Evolutionary conservation across 2,797 vertebrate species (phyloP).

Genomic region (Podargus strigoides): DNA sequence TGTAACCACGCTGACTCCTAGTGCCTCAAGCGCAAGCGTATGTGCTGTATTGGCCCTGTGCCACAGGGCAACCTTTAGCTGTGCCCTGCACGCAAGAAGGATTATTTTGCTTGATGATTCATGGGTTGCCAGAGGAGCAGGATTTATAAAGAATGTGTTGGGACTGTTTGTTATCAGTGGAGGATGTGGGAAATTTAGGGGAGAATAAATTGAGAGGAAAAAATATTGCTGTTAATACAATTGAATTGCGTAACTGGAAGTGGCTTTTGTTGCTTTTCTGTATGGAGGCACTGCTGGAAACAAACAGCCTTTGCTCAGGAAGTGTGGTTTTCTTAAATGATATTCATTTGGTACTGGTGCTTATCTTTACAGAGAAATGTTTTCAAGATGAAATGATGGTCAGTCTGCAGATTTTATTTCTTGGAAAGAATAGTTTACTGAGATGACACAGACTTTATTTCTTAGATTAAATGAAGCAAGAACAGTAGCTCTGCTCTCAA

Average conservation of each 20-base stretch:
- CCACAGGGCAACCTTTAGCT: neutral
- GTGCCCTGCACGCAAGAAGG: neutral
- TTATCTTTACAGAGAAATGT: neutral
- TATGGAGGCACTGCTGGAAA: neutral
- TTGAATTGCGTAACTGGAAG: constrained; percentile 7
- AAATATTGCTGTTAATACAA: constrained; percentile 20
- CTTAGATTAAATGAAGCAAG: neutral
- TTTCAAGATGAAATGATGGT: neutral
- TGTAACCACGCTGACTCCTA: neutral
- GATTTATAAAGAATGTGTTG: constrained; percentile 1
- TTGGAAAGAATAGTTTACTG: neutral
- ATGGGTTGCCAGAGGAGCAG: neutral
- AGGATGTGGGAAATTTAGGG: constrained; percentile 14
- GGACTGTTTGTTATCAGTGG: neutral
- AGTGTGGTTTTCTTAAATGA: neutral
- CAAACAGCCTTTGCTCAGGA: neutral
- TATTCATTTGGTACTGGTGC: neutral
- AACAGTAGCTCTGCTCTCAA: neutral
- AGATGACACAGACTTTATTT: neutral
- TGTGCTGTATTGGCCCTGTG: neutral
- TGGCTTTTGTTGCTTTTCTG: neutral
- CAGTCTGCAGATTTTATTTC: neutral
- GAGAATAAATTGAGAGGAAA: neutral
- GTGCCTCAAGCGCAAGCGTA: neutral
- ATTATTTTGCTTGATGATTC: constrained; percentile 6